Conservation (phyloP, 2,113 vertebrate genomes). For the Corynorhinus townsendii region DNA sequence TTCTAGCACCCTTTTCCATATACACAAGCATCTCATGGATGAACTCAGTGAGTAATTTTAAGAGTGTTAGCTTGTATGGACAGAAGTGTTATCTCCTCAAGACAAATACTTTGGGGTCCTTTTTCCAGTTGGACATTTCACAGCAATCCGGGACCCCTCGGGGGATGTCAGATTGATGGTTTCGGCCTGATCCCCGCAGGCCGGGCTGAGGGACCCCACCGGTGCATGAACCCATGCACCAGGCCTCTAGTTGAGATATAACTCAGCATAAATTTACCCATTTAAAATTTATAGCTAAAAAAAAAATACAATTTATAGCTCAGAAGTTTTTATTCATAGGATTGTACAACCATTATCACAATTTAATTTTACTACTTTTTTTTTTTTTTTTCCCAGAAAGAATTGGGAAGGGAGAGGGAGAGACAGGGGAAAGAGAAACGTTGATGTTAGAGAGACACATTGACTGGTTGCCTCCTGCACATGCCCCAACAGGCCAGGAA, state of each 20-base stretch:
- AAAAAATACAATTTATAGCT: background rate
- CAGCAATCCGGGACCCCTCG: background rate
- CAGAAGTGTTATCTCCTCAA: background rate
- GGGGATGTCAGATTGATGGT: no score
- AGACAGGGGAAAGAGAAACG: no score
- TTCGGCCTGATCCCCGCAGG: no score
- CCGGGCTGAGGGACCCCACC: no score
- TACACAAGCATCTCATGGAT: background rate
- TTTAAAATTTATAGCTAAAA: background rate
- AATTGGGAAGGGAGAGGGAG: no score
- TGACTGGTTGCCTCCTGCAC: no score
- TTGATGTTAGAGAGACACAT: no score
- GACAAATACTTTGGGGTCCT: background rate
- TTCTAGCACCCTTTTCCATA: background rate
- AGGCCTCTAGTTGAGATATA: background rate
- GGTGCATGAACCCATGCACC: no score
- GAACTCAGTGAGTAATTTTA: constrained; percentile 6
- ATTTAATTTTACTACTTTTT: background rate
- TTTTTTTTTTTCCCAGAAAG: no score
- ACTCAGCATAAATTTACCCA: background rate
- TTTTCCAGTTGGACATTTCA: background rate
- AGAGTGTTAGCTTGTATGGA: background rate
- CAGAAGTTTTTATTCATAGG: background rate
- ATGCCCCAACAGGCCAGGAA: no score
- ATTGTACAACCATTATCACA: background rate